phyloP scores from a whole-genome alignment of 1,140 invertebrate species.

The Drosophila ohnishii region DNA sequence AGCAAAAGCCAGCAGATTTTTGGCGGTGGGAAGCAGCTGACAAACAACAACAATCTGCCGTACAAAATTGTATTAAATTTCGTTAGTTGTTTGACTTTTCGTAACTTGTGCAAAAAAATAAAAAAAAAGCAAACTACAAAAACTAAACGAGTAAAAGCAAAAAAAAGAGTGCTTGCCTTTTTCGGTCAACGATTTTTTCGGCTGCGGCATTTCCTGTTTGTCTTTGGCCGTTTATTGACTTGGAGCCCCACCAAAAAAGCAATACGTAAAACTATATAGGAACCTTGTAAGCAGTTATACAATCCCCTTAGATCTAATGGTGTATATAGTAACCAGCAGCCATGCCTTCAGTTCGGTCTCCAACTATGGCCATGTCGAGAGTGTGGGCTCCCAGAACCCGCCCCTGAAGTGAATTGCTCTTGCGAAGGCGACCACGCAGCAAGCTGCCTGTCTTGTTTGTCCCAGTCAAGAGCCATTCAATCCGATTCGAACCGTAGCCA shows the following conservation, averaged over 20 bases:
- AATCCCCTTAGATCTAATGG: slow-evolving; percentile 45
- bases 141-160: slow-evolving; percentile 32
- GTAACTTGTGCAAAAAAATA: slow-evolving; percentile 53
- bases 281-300: slow-evolving; percentile 57
- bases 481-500: slow-evolving; percentile 7
- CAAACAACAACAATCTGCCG: slow-evolving; percentile 28
- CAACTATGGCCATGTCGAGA: slow-evolving; percentile 29
- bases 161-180: slow-evolving; percentile 69
- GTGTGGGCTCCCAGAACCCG: slow-evolving; percentile 47
- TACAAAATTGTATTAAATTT: slow-evolving; percentile 77
- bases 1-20: slow-evolving; percentile 56
- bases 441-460: slow-evolving; percentile 62
- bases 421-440: slow-evolving; percentile 36
- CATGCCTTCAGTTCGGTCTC: slow-evolving; percentile 23
- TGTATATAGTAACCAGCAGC: slow-evolving; percentile 5
- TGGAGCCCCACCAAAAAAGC: slow-evolving; percentile 32
- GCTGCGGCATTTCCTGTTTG: slow-evolving; percentile 76
- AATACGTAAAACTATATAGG: slow-evolving; percentile 22
- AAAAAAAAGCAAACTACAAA: slow-evolving; percentile 29
- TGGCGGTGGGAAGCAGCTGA: slow-evolving; percentile 64
- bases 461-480: slow-evolving; percentile 45
- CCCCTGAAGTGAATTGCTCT: slow-evolving; percentile 34
- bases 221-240: slow-evolving; percentile 45
- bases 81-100: slow-evolving; percentile 75
- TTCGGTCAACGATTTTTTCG: slow-evolving; percentile 68